Evolutionary conservation across 2,888 invertebrate genomes (phyloP).

Genomic region (Masnerella sp.): DNA sequence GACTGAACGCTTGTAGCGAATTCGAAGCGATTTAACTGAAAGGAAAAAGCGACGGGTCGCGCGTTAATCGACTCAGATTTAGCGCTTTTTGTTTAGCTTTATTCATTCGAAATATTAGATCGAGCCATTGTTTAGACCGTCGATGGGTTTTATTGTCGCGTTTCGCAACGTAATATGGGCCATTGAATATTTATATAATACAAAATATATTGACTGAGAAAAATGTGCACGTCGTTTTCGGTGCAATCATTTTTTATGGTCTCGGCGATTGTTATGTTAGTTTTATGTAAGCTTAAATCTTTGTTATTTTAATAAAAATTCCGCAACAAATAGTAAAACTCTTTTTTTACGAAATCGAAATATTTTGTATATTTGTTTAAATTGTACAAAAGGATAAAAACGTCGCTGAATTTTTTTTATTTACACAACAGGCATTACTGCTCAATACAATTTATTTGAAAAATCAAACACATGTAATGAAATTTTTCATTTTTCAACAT

Average conservation of each 20-base stretch:
- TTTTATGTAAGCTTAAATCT: conserved; percentile 13
- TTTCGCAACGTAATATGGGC: conserved; percentile 16
- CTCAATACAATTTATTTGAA: too few species aligned
- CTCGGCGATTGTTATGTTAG: conserved; percentile 3
- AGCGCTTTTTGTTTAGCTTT: conserved; percentile 1
- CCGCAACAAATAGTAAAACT: neutral
- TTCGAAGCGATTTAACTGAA: neutral
- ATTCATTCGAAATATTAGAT: conserved; percentile 14
- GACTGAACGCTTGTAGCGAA: conserved; percentile 20
- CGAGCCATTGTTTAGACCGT: conserved; percentile 18
- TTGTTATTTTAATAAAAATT: neutral
- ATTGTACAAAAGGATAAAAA: too few species aligned
- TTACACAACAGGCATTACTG: too few species aligned
- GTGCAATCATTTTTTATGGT: conserved; percentile 31
- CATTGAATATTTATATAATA: conserved; percentile 13
- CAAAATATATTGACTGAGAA: conserved; percentile 4
- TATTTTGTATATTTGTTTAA: too few species aligned
- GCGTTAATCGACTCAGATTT: neutral
- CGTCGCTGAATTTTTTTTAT: too few species aligned
- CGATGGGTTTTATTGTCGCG: conserved; percentile 14
- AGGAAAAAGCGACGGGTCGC: conserved; percentile 8
- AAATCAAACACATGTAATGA: too few species aligned
- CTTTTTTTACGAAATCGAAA: too few species aligned
- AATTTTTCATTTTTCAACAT: too few species aligned
- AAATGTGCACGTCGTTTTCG: conserved; percentile 11